phyloP scores from a whole-genome alignment of 2,888 invertebrate species.

The Bursaphelenchus okinawaensis region DNA sequence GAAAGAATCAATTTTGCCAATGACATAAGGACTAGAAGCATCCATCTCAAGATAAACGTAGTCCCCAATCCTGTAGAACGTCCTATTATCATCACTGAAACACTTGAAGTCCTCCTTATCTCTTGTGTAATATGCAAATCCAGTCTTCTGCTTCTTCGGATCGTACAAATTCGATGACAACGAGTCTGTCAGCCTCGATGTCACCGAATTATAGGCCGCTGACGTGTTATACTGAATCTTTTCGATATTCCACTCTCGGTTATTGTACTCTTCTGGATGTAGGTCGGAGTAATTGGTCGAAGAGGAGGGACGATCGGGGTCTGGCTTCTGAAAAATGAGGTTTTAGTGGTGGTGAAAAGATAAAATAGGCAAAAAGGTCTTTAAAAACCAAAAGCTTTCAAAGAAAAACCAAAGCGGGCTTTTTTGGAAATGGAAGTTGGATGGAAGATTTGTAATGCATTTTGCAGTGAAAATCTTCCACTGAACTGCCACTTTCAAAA shows the following conservation, averaged over 20 bases:
- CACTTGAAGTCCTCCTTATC: constrained; percentile 35
- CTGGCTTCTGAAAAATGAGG: neutral
- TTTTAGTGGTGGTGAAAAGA: neutral
- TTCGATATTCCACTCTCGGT: constrained; percentile 7
- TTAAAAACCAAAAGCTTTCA: too few species aligned
- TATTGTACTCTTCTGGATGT: neutral
- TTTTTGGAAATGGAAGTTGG: too few species aligned
- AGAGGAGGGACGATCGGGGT: neutral
- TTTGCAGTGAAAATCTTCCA: too few species aligned
- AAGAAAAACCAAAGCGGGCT: too few species aligned
- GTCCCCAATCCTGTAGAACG: constrained; percentile 37
- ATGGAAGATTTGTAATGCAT: too few species aligned
- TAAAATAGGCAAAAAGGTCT: too few species aligned
- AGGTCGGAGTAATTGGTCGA: neutral
- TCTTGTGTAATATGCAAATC: constrained; percentile 30
- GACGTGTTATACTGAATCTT: constrained; percentile 6
- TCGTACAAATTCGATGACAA: constrained; percentile 2
- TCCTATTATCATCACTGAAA: constrained; percentile 38
- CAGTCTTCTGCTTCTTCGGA: constrained; percentile 13
- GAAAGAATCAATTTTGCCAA: constrained; percentile 36
- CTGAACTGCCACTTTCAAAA: too few species aligned
- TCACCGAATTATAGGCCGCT: constrained; percentile 7
- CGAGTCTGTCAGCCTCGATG: constrained; percentile 3
- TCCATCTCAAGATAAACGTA: constrained; percentile 38
- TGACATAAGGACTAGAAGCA: constrained; percentile 34